Percentiles rank a stretch among this genome's conserved stretches.
These are phyloP conservation scores for Tenthredo amoena DNA, from an alignment of 2,888 invertebrate genomes.

Conservation along the genomic window DNA sequence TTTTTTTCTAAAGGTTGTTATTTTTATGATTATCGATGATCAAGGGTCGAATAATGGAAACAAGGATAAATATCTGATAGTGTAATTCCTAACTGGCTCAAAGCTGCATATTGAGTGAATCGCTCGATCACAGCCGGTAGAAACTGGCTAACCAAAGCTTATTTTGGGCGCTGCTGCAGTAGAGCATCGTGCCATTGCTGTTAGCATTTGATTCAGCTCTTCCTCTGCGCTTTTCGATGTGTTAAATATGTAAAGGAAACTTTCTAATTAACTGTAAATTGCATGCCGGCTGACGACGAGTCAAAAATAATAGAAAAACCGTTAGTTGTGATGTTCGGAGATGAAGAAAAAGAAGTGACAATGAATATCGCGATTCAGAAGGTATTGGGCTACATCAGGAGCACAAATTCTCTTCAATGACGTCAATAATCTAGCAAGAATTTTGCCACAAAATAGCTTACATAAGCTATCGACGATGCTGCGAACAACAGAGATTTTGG, in stretches of 20 bases:
- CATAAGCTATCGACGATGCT: neutral
- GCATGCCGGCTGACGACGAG: neutral
- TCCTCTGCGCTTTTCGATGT: neutral
- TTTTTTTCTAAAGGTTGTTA: neutral
- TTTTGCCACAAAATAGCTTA: neutral
- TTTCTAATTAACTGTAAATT: conserved; percentile 2
- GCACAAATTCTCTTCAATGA: neutral
- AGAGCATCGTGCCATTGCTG: neutral
- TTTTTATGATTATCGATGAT: neutral
- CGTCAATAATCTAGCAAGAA: neutral
- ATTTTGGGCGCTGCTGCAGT: neutral
- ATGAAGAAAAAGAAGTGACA: neutral
- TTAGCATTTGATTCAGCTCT: neutral
- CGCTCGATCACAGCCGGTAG: neutral
- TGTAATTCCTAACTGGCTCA: too few relatives aligned
- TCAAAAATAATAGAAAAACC: neutral
- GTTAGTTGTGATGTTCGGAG: neutral
- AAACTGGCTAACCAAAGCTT: neutral
- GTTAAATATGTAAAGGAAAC: neutral
- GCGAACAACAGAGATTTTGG: neutral
- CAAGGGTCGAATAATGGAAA: neutral
- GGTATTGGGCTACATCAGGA: neutral
- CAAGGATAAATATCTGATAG: too few relatives aligned
- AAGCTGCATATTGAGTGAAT: neutral
- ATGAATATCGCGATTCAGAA: neutral